A percentile compares a stretch with the other conserved stretches of the same genome.
Evolutionary conservation across 2,888 invertebrate genomes (phyloP).

Genomic region (Hypomecis punctinalis): DNA sequence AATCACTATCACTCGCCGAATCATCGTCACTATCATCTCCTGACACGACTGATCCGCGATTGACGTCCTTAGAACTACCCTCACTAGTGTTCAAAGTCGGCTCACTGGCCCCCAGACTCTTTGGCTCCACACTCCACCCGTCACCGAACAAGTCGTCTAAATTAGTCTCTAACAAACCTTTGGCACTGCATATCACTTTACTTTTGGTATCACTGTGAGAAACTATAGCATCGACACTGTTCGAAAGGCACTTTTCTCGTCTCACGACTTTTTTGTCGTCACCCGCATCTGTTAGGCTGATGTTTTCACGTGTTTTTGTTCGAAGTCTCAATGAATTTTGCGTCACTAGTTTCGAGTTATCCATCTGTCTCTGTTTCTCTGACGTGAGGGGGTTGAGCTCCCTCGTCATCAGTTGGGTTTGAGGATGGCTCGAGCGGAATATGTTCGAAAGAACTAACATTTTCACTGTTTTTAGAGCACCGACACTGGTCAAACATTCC

Average conservation of each 20-base stretch:
- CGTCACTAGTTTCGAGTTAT: slow-evolving; percentile 56
- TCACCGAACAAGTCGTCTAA: slow-evolving; percentile 80
- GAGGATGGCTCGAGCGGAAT: slow-evolving; percentile 74
- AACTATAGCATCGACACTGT: slow-evolving; percentile 75
- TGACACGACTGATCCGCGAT: slow-evolving; percentile 74
- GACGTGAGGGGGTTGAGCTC: slow-evolving; percentile 56
- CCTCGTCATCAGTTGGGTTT: slow-evolving; percentile 65
- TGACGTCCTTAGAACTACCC: slow-evolving; percentile 55
- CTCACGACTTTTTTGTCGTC: slow-evolving; percentile 56
- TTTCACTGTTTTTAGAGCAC: slow-evolving; percentile 80
- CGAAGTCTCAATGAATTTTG: slow-evolving; percentile 70
- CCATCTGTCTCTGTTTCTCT: slow-evolving; percentile 56
- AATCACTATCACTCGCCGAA: slow-evolving; percentile 75
- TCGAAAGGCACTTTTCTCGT: slow-evolving; percentile 73
- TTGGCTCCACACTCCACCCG: slow-evolving; percentile 68
- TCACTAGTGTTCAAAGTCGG: slow-evolving; percentile 71
- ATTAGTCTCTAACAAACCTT: slow-evolving; percentile 84
- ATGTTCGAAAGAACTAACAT: slow-evolving; percentile 82
- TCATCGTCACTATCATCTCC: slow-evolving; percentile 75
- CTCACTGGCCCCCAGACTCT: slow-evolving; percentile 77
- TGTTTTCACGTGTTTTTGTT: slow-evolving; percentile 71
- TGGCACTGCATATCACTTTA: slow-evolving; percentile 84
- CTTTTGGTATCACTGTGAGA: slow-evolving; percentile 70
- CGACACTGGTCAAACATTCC: slow-evolving; percentile 78
- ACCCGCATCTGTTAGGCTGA: slow-evolving; percentile 55